These are phyloP conservation scores for Periparus ater DNA, from an alignment of 2,797 vertebrate genomes.

Conservation along the genomic window DNA sequence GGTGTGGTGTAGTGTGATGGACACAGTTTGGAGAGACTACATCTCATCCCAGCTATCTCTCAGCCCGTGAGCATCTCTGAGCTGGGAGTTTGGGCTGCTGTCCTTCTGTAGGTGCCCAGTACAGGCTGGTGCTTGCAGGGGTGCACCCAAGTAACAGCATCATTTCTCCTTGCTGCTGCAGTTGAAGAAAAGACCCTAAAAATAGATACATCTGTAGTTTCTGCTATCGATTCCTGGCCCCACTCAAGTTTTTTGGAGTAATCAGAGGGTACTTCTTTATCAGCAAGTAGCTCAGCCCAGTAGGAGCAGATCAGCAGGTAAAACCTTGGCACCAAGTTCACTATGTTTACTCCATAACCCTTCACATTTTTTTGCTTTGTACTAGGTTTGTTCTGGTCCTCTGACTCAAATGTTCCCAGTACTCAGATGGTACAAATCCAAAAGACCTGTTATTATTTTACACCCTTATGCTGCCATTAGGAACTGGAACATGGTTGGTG, in stretches of 20 bases:
- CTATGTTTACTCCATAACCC: not conserved
- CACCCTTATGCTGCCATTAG: not conserved
- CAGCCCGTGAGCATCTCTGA: not conserved
- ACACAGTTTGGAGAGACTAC: not conserved
- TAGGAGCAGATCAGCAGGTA: not conserved
- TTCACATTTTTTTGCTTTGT: not conserved
- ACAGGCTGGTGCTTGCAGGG: not conserved
- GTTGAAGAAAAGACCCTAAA: not conserved
- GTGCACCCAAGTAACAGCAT: not conserved
- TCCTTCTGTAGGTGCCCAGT: no score
- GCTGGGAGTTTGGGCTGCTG: not conserved
- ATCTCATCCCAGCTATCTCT: not conserved
- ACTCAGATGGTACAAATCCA: not conserved
- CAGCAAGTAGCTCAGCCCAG: not conserved
- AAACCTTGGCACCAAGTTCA: not conserved
- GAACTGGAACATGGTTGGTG: not conserved
- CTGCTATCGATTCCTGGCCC: not conserved
- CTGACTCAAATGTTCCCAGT: not conserved
- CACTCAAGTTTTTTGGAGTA: not conserved
- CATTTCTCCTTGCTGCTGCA: not conserved
- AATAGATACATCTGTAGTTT: not conserved
- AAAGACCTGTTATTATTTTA: not conserved
- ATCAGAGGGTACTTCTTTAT: not conserved
- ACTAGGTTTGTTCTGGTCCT: not conserved
- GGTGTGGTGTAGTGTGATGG: not conserved